phyloP scores from a whole-genome alignment of 2,888 invertebrate genomes.

The Alitta virens region DNA sequence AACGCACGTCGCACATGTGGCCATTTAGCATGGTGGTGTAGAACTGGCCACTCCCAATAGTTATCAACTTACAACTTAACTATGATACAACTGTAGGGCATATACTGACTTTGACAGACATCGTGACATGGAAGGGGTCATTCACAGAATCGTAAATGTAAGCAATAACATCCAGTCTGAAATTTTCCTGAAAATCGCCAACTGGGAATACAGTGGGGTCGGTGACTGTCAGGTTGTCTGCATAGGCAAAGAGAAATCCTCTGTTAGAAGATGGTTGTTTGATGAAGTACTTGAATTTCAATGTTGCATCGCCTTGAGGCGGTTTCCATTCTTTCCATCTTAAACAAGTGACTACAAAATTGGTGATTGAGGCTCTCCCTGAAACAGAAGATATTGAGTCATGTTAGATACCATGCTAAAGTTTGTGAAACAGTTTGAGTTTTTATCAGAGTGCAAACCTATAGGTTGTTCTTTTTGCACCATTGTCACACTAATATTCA shows the following conservation, averaged over 20 bases:
- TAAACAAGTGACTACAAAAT: neutral
- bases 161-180: neutral
- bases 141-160: neutral
- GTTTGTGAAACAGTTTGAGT: too few relatives aligned
- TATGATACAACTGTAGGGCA: too few relatives aligned
- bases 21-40: too few relatives aligned
- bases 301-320: neutral
- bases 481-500: too few relatives aligned
- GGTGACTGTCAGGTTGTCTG: neutral
- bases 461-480: too few relatives aligned
- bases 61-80: too few relatives aligned
- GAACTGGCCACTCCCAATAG: too few relatives aligned
- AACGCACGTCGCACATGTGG: too few relatives aligned
- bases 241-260: neutral
- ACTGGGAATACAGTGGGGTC: neutral
- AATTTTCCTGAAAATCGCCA: neutral
- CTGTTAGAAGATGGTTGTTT: neutral
- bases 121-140: neutral
- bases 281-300: neutral
- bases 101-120: neutral
- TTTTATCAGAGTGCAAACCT: too few relatives aligned
- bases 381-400: too few relatives aligned
- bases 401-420: too few relatives aligned
- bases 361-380: neutral
- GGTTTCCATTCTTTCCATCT: slow-evolving; percentile 3